Evolutionary conservation across 2,113 vertebrate genomes (phyloP), one percentile per base, ranked within the genome.

Genomic region (Hystrix brachyura): DNA sequence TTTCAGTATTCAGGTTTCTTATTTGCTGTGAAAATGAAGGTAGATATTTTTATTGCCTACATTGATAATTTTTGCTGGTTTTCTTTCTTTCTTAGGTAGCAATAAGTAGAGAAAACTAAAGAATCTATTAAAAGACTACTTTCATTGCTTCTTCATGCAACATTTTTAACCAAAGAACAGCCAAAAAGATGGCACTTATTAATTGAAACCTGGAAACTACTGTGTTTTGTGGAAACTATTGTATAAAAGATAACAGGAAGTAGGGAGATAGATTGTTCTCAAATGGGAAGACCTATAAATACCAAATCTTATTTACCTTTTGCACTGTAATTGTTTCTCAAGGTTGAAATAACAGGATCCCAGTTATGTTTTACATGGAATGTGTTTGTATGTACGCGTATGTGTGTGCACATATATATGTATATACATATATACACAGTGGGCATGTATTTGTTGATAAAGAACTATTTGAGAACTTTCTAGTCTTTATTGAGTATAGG

Each of bases 321-420:
- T 90, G 38, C 25, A 74, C 38, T 74, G 0, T 83, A 65, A 74
- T 64, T 78, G 79, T 81, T 82, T 69, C 25, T 80, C 21, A 53
- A 55, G 19, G 5, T 82, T 79, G 14, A 82, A 51, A 82, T 15
- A 69, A 17, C 46, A 84, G 67, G 46, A 85, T 97, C 19, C 25
- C 11, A 79, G 53, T 71, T 94, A 90, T 7, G 60, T 81, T 69
- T 82, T 88, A 80, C 51, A 72, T 78, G 76, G 57, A 91, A 89
- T 88, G 7, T 62, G 34, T 82, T 17, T 60, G n/a, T 71, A 7
- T 34, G 7, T 2, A 25, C 11, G 13, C 4, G 19, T 12, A 23
- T 53, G 46, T 34, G 32, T 43, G 9, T 60, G 60, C 5, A 34
- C 12, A 29, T 43, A 29, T 27, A 38, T 64, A 13, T 74, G 9